These are phyloP conservation scores for Drosophila paramelanica DNA, from an alignment of 2,888 invertebrate genomes.

Conservation along the genomic window DNA sequence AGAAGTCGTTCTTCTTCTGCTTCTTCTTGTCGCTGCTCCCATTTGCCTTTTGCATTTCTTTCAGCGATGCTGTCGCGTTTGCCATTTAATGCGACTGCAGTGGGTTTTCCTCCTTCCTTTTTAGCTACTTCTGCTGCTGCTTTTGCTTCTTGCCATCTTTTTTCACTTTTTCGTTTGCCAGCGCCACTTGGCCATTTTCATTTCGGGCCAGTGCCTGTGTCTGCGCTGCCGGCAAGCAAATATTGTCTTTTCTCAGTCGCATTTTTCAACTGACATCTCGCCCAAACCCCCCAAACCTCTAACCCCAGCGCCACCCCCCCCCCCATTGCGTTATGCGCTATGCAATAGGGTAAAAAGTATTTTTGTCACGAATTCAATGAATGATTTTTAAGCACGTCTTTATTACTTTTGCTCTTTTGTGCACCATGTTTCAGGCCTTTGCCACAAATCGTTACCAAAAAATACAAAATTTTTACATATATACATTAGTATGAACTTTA, in stretches of 20 bases:
- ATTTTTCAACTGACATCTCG: slow-evolving; percentile 61
- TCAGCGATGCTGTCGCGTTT: slow-evolving; percentile 44
- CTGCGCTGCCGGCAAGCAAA: slow-evolving; percentile 66
- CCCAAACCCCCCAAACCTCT: neutral
- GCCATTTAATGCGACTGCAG: slow-evolving; percentile 59
- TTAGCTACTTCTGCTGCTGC: slow-evolving; percentile 5
- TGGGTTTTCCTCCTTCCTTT: slow-evolving; percentile 18
- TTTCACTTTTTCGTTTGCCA: slow-evolving; percentile 45
- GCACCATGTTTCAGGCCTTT: slow-evolving; percentile 38
- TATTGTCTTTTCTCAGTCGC: slow-evolving; percentile 73
- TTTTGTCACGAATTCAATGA: slow-evolving; percentile 81
- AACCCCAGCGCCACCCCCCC: neutral
- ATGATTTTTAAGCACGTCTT: slow-evolving; percentile 78
- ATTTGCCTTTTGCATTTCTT: slow-evolving; percentile 28
- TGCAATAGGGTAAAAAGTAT: slow-evolving; percentile 38
- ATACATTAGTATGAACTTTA: neutral
- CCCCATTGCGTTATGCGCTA: slow-evolving; percentile 9
- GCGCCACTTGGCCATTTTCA: slow-evolving; percentile 57
- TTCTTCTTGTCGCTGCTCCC: slow-evolving; percentile 10
- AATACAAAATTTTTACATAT: neutral
- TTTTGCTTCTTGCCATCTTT: slow-evolving; percentile 46
- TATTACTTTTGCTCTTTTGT: slow-evolving; percentile 73
- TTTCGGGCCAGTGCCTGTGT: slow-evolving; percentile 50
- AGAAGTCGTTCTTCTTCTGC: slow-evolving; percentile 27
- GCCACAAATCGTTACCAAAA: neutral